Conservation (phyloP, 2,797 vertebrate species). For the Pogonophryne albipinna region DNA sequence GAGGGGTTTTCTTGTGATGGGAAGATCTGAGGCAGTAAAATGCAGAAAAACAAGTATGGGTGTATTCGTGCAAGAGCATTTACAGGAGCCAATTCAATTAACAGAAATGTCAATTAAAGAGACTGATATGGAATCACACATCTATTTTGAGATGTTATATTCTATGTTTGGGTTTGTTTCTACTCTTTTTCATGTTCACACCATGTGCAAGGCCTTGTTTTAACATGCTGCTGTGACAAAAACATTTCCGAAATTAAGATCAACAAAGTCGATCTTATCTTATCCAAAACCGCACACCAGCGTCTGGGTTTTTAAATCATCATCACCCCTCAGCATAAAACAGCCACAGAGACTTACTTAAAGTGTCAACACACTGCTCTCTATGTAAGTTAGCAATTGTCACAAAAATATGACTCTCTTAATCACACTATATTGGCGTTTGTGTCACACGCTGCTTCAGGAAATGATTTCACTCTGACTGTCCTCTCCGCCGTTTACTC, state of each 20-base stretch:
- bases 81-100: conserved; percentile 43
- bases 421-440: background rate
- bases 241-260: too few species aligned
- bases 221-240: too few species aligned
- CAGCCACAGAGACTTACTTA: conserved; percentile 1
- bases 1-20: conserved; percentile 46
- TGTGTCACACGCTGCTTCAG: conserved; percentile 18
- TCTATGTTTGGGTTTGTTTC: too few species aligned
- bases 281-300: conserved; percentile 39
- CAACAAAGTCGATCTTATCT: too few species aligned
- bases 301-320: conserved; percentile 49
- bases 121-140: conserved; percentile 32
- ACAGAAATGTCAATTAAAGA: conserved; percentile 58
- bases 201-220: too few species aligned
- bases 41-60: conserved; percentile 63
- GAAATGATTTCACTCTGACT: conserved; percentile 64
- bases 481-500: conserved; percentile 70
- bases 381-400: background rate
- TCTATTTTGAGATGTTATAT: too few species aligned
- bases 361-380: conserved; percentile 8
- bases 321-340: conserved; percentile 25
- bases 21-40: conserved; percentile 46
- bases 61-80: conserved; percentile 61
- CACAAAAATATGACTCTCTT: background rate
- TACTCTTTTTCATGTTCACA: too few species aligned